A percentile compares a stretch with the other conserved stretches of the same genome.
These are phyloP conservation scores for Ochotona curzoniae DNA, from an alignment of 2,113 vertebrate species.

Conservation along the genomic window DNA sequence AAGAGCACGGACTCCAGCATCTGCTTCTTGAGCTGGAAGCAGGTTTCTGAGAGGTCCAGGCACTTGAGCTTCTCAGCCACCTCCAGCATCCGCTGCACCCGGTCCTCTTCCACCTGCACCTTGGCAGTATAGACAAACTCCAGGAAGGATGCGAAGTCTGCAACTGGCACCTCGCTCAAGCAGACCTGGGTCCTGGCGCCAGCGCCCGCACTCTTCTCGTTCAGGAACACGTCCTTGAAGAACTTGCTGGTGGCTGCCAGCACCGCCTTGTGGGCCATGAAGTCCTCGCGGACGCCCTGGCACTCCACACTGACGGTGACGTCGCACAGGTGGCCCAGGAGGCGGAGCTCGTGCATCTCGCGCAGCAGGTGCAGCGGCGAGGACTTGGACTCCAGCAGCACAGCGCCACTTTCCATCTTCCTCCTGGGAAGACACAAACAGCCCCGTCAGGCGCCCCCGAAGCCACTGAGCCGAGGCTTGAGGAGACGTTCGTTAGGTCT, in stretches of 20 bases:
- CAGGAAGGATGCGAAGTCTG: slow-evolving; percentile 92
- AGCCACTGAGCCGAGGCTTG: neutral
- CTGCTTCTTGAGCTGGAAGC: slow-evolving; percentile 88
- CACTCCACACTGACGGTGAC: slow-evolving; percentile 94
- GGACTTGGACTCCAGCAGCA: slow-evolving; percentile 91
- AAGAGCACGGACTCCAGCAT: slow-evolving; percentile 89
- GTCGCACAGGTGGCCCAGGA: slow-evolving; percentile 93
- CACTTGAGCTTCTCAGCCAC: slow-evolving; percentile 93
- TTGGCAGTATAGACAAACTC: slow-evolving; percentile 96
- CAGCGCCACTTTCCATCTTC: slow-evolving; percentile 90
- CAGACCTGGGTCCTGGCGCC: slow-evolving; percentile 85
- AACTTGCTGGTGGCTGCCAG: slow-evolving; percentile 96
- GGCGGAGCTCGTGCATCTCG: slow-evolving; percentile 93
- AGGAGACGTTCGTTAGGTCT: too few species aligned
- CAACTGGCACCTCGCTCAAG: slow-evolving; percentile 88
- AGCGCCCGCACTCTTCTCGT: slow-evolving; percentile 79
- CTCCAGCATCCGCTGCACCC: slow-evolving; percentile 89
- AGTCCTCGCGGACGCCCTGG: slow-evolving; percentile 91
- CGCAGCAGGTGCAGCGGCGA: slow-evolving; percentile 91
- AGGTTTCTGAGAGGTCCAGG: slow-evolving; percentile 90
- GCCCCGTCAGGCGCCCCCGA: neutral
- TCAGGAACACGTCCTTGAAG: slow-evolving; percentile 93
- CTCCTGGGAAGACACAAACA: slow-evolving; percentile 64
- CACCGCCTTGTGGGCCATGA: slow-evolving; percentile 94
- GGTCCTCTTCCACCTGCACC: slow-evolving; percentile 90